Base-by-base conservation (phyloP, 1,140 invertebrate species). In the Dryas iulia region DNA sequence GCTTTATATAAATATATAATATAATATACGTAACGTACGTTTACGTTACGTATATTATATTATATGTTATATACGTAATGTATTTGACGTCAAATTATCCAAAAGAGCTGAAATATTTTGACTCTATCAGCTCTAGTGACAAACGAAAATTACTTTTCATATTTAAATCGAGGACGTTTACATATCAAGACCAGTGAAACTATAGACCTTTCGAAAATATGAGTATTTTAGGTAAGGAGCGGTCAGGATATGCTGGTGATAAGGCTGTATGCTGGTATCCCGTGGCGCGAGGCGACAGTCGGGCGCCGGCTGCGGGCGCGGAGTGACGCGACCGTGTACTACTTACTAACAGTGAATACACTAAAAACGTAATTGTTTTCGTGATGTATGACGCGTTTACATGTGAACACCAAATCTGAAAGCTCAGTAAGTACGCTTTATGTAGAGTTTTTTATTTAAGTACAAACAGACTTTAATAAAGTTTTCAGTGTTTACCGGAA, bases 231-330 rank as follows among this genome's bases (percentile, higher is more conserved):
- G 39, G 39, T 18, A 21, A n/a, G 2, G 7, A 47, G 21, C 8
- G 39, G 7, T 47, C 39, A 47, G 18, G 39, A 47, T 47, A 47
- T 6, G 39, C 39, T 47, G 39, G 39, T 47, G 39, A 18, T 47
- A 21, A 35, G n/a, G 33, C n/a, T 35, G 33, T 35, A 35, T 14
- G 33, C 7, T 35, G 3, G 33, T 18, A 14, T n/a, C n/a, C 33
- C 33, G 33, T 35, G 33, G 33, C 33, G 35, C 35, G 52, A 54
- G 62, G 53, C 68, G 68, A 56, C 68, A 70, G 68, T 70, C 39
- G 25, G 68, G 61, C 68, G 68, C 68, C 68, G 61, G 56, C 8
- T 21, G 25, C 28, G 23, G 60, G 23, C 14, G 56, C 11, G 26
- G n/a, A 3, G 28, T 35, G 58, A 39, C 31, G n/a, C n/a, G n/a